These are phyloP conservation scores for Drosophila prosaltans DNA, from an alignment of 1,140 invertebrate species.

Conservation along the genomic window DNA sequence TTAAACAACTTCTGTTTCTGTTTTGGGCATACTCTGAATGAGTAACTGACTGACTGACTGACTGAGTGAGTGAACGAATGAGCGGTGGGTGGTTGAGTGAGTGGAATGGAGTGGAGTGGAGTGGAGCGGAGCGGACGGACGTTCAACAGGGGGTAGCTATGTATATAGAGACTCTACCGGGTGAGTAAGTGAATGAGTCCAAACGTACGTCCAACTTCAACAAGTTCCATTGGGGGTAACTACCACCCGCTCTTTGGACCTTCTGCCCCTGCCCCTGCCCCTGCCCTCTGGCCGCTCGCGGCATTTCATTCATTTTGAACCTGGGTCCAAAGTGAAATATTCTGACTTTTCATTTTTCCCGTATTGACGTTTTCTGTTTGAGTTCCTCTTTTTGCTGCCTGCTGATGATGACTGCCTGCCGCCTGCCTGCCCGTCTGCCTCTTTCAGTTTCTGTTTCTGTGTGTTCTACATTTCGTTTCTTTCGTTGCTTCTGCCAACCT, in stretches of 20 bases:
- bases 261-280: slow-evolving; percentile 12
- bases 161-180: not conserved
- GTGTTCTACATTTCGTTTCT: slow-evolving; percentile 61
- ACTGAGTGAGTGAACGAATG: slow-evolving; percentile 42
- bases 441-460: slow-evolving; percentile 19
- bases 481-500: slow-evolving; percentile 32
- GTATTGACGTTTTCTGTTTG: slow-evolving; percentile 35
- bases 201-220: slow-evolving; percentile 48
- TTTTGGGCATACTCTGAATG: slow-evolving; percentile 63
- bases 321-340: slow-evolving; percentile 23
- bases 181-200: slow-evolving; percentile 27
- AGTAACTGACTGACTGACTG: slow-evolving; percentile 53
- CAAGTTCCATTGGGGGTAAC: slow-evolving; percentile 40
- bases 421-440: not conserved
- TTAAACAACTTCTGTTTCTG: slow-evolving; percentile 56
- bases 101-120: not conserved
- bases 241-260: slow-evolving; percentile 17
- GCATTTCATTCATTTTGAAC: slow-evolving; percentile 61
- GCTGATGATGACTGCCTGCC: not conserved
- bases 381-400: slow-evolving; percentile 6
- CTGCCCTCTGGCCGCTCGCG: slow-evolving; percentile 20
- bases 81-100: slow-evolving; percentile 17
- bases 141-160: slow-evolving; percentile 8
- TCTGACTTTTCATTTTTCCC: slow-evolving; percentile 69
- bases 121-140: not conserved